A percentile compares a stretch with the other conserved stretches of the same genome.
These are phyloP conservation scores for Sander vitreus DNA, from an alignment of 2,113 vertebrate genomes.

Conservation along the genomic window DNA sequence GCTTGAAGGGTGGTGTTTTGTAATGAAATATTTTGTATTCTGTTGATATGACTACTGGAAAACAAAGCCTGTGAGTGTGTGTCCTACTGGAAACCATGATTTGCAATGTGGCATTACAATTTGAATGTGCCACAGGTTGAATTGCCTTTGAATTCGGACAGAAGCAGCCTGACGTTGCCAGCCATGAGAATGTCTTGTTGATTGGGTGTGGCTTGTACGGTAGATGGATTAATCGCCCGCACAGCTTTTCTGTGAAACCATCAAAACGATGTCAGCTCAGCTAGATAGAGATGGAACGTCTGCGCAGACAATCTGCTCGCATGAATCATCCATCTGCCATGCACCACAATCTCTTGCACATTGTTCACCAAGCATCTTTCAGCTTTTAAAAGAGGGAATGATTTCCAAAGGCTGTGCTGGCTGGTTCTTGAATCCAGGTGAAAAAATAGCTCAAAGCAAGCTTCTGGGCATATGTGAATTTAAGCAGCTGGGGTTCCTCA, in stretches of 20 bases:
- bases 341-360: slow-evolving; percentile 51
- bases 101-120: slow-evolving; percentile 27
- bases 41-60: slow-evolving; percentile 30
- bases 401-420: slow-evolving; percentile 45
- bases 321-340: slow-evolving; percentile 61
- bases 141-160: slow-evolving; percentile 41
- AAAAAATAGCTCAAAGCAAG: slow-evolving; percentile 73
- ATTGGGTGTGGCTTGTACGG: slow-evolving; percentile 44
- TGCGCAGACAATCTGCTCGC: slow-evolving; percentile 62
- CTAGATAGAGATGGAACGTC: slow-evolving; percentile 64
- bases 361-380: slow-evolving; percentile 55
- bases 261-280: slow-evolving; percentile 71
- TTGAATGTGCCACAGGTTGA: slow-evolving; percentile 54
- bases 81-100: slow-evolving; percentile 26
- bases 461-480: slow-evolving; percentile 68
- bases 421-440: slow-evolving; percentile 70
- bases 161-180: slow-evolving; percentile 29
- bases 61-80: neutral
- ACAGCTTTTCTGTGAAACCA: slow-evolving; percentile 67
- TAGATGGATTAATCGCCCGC: slow-evolving; percentile 57
- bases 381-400: slow-evolving; percentile 42
- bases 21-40: slow-evolving; percentile 39
- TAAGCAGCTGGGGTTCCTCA: slow-evolving; percentile 78
- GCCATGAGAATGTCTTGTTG: slow-evolving; percentile 42
- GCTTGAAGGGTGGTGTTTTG: slow-evolving; percentile 29